These are phyloP conservation scores for Danio rerio DNA, from an alignment of 2,113 vertebrate species.

Conservation along the genomic window DNA sequence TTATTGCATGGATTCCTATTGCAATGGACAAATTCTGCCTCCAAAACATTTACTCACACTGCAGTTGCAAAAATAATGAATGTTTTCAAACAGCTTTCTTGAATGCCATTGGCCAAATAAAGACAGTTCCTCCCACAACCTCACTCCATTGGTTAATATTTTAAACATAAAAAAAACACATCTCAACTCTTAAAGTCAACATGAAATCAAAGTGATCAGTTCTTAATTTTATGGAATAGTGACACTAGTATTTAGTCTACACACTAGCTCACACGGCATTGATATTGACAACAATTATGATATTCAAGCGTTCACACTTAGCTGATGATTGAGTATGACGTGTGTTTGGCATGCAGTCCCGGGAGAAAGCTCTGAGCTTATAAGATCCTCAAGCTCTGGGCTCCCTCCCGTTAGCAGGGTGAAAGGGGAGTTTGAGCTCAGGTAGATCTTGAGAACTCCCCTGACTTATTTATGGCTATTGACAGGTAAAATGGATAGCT, in stretches of 20 bases:
- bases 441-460: no score
- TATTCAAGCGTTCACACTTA: no score
- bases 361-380: no score
- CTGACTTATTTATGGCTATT: no score
- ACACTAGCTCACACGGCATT: no score
- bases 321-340: no score
- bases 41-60: background rate
- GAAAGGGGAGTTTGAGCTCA: no score
- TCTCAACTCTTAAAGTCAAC: background rate
- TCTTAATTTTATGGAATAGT: slow-evolving; percentile 1
- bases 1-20: background rate
- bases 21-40: background rate
- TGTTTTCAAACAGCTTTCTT: background rate
- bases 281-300: no score
- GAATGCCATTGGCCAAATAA: background rate
- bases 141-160: background rate
- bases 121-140: background rate
- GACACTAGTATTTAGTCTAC: slow-evolving; percentile 37
- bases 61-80: background rate
- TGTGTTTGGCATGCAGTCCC: no score
- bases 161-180: background rate
- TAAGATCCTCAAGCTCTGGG: no score
- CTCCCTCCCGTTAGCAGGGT: no score
- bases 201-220: background rate
- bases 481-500: no score